phyloP scores from a whole-genome alignment of 2,888 invertebrate species.

The Heliconius aoede region DNA sequence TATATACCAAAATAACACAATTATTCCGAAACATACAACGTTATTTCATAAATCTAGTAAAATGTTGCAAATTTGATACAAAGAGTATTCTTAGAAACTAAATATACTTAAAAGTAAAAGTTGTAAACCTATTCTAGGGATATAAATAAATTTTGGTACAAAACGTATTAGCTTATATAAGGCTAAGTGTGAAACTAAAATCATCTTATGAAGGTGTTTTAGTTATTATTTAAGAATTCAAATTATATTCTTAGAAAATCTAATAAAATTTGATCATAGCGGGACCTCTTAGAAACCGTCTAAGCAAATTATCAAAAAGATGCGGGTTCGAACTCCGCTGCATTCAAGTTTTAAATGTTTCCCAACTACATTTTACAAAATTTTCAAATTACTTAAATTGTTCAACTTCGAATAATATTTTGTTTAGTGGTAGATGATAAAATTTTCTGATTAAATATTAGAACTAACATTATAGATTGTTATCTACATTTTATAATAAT shows the following conservation, averaged over 20 bases:
- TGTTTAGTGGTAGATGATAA: neutral
- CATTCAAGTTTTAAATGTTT: neutral
- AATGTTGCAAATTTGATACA: constrained; percentile 2
- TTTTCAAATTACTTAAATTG: neutral
- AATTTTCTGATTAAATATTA: constrained; percentile 3
- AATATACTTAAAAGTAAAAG: constrained; percentile 34
- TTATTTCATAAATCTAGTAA: neutral
- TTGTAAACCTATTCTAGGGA: constrained; percentile 35
- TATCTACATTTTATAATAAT: constrained; percentile 19
- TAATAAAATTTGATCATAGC: neutral
- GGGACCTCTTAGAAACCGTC: too few relatives aligned
- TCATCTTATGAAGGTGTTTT: constrained; percentile 4
- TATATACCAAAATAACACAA: neutral
- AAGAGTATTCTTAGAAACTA: constrained; percentile 14
- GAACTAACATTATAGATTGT: neutral
- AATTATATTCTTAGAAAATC: neutral
- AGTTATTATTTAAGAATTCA: neutral
- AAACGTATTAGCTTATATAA: constrained; percentile 47
- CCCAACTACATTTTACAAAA: neutral
- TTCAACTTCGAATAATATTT: neutral
- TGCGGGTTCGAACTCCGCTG: too few relatives aligned
- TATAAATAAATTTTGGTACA: constrained; percentile 56
- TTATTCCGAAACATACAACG: neutral
- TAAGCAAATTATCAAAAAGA: too few relatives aligned
- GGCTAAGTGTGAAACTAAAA: constrained; percentile 48